Percentiles rank a stretch among this genome's conserved stretches.
Conservation (phyloP, 1,140 invertebrate species). For the fruit fly (Drosophila melanogaster) region Release_6_plus_ISO1_MT NT_037436.4:6854001-6854500, state of each 20-base stretch:
- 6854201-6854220: constrained; percentile 6
- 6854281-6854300: constrained; percentile 50
- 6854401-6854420: constrained; percentile 83
- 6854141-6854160: constrained; percentile 64
- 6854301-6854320: neutral
- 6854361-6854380: constrained; percentile 33
- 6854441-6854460: constrained; percentile 74
- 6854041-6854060: constrained; percentile 59
- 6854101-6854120: constrained; percentile 81
- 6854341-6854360: constrained; percentile 16
- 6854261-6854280: constrained; percentile 73
- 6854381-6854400: constrained; percentile 21
- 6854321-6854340: constrained; percentile 66
- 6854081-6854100: constrained; percentile 49
- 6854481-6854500: constrained; percentile 68
- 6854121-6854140: constrained; percentile 54
- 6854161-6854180: constrained; percentile 79
- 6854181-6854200: constrained; percentile 69
- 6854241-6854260: constrained; percentile 81
- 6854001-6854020: constrained; percentile 22
- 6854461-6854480: constrained; percentile 72
- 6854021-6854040: constrained; percentile 36
- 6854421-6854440: constrained; percentile 76
- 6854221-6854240: constrained; percentile 73
- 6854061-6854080: constrained; percentile 79